Conservation (phyloP, 2,888 invertebrate species). For the Brachypterus glaber region DNA sequence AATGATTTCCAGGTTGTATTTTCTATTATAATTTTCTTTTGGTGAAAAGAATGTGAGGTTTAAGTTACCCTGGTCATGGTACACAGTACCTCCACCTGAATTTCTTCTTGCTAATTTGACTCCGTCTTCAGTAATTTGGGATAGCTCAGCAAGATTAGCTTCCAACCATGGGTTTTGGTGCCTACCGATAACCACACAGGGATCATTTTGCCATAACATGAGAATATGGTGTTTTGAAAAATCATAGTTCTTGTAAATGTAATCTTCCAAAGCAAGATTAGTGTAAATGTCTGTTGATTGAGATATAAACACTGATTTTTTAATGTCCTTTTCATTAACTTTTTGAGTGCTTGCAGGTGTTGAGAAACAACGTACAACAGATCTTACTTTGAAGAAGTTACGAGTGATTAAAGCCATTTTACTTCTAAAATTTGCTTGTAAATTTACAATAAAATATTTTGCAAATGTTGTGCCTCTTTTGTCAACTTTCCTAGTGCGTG, state of each 20-base stretch:
- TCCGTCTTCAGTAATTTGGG: constrained; percentile 45
- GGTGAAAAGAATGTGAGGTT: constrained; percentile 89
- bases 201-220: constrained; percentile 87
- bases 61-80: constrained; percentile 88
- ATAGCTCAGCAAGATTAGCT: constrained; percentile 62
- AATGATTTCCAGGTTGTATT: constrained; percentile 79
- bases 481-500: constrained; percentile 20
- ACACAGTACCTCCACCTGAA: constrained; percentile 95
- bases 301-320: constrained; percentile 85
- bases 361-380: constrained; percentile 21
- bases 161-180: constrained; percentile 97
- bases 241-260: constrained; percentile 84
- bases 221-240: constrained; percentile 75
- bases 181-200: constrained; percentile 90
- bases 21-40: constrained; percentile 72
- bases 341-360: constrained; percentile 14
- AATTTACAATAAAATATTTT: constrained; percentile 9
- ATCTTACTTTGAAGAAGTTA: constrained; percentile 23
- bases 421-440: constrained; percentile 4
- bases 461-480: constrained; percentile 26
- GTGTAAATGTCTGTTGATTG: constrained; percentile 83
- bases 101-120: constrained; percentile 78
- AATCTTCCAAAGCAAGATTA: constrained; percentile 93
- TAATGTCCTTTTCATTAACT: constrained; percentile 42
- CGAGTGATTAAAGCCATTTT: constrained; percentile 35